Evolutionary conservation across 1,140 invertebrate genomes (phyloP).

Genomic region (Gonioctena quinquepunctata): DNA sequence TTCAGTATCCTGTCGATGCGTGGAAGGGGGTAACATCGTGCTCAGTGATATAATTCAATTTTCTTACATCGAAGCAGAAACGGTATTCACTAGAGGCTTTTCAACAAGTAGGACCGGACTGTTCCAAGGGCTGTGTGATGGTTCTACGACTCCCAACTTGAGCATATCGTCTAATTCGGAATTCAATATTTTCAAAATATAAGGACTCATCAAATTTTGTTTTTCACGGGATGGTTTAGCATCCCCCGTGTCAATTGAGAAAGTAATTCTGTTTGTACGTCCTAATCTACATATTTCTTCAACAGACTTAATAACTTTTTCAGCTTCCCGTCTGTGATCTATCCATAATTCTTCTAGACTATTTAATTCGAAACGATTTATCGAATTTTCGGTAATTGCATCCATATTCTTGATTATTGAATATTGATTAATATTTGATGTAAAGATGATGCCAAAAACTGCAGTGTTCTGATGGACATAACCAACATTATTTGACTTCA

Average conservation of each 20-base stretch:
- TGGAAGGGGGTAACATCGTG: constrained; percentile 36
- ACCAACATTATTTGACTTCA: no score
- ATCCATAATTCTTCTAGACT: not conserved
- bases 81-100: constrained; percentile 31
- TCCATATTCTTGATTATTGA: no score
- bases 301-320: not conserved
- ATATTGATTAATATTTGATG: no score
- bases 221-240: constrained; percentile 15
- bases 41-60: constrained; percentile 50
- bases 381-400: not conserved
- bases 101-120: constrained; percentile 29
- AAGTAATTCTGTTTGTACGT: constrained; percentile 8
- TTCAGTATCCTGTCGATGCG: constrained; percentile 45
- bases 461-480: not conserved
- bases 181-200: constrained; percentile 27
- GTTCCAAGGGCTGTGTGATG: constrained; percentile 25
- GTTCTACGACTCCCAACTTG: constrained; percentile 22
- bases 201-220: constrained; percentile 25
- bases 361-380: not conserved
- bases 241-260: constrained; percentile 32
- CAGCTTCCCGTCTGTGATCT: not conserved
- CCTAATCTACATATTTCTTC: not conserved
- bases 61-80: constrained; percentile 51
- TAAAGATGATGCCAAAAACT: not conserved
- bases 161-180: constrained; percentile 31